phyloP scores from a whole-genome alignment of 37 sponge, comb jelly and placozoan species.

The Halichondria panicea region DNA sequence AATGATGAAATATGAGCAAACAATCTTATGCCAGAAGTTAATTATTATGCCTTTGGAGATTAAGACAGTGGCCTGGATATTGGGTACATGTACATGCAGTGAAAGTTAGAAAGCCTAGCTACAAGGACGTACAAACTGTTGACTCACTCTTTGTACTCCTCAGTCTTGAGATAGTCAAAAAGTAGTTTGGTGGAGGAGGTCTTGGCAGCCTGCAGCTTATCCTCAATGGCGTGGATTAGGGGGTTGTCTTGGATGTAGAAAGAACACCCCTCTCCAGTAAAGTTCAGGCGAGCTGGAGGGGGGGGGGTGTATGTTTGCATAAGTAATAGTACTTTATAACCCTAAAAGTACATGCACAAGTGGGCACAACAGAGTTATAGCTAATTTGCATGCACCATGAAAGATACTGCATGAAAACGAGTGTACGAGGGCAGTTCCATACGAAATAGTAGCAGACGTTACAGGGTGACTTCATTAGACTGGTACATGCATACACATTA shows the following conservation, averaged over 20 bases:
- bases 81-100: too few relatives aligned
- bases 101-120: too few relatives aligned
- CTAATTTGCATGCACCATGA: neutral
- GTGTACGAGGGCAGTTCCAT: neutral
- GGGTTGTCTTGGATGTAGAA: conserved; percentile 78
- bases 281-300: conserved; percentile 47
- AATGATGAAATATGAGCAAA: too few relatives aligned
- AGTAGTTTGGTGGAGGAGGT: conserved; percentile 63
- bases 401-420: neutral
- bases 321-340: neutral
- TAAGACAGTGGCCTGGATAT: too few relatives aligned
- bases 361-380: neutral
- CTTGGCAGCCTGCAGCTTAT: conserved; percentile 52
- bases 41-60: too few relatives aligned
- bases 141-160: conserved; percentile 73
- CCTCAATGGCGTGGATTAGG: conserved; percentile 66
- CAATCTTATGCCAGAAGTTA: too few relatives aligned
- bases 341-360: neutral
- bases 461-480: too few relatives aligned
- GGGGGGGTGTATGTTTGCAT: neutral
- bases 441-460: too few relatives aligned
- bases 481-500: too few relatives aligned
- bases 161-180: conserved; percentile 75
- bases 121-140: too few relatives aligned
- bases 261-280: conserved; percentile 23